Evolutionary conservation across 2,888 invertebrate species (phyloP).

Genomic region (Ischnus inquisitorius): DNA sequence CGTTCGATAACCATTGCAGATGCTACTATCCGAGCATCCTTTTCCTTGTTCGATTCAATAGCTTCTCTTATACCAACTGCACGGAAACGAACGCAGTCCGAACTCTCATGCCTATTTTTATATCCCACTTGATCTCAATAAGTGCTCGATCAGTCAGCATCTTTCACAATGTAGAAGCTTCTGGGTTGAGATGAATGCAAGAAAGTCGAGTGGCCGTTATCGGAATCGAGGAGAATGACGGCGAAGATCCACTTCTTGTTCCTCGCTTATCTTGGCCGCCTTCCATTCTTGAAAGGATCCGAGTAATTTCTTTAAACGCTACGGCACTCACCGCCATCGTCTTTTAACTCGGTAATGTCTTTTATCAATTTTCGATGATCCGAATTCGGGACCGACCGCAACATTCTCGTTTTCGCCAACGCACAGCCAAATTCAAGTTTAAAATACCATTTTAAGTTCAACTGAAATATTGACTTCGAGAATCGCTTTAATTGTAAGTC

Average conservation of each 20-base stretch:
- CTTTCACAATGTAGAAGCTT: slow-evolving; percentile 42
- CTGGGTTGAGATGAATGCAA: slow-evolving; percentile 28
- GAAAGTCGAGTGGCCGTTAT: slow-evolving; percentile 33
- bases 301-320: slow-evolving; percentile 74
- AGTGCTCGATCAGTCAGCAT: slow-evolving; percentile 49
- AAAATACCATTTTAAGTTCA: background rate
- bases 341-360: slow-evolving; percentile 57
- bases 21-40: slow-evolving; percentile 52
- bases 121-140: slow-evolving; percentile 60
- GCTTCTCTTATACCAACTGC: slow-evolving; percentile 13
- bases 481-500: background rate
- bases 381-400: background rate
- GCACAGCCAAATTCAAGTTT: background rate
- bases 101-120: slow-evolving; percentile 33
- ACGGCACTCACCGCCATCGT: background rate
- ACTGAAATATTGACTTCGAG: background rate
- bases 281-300: slow-evolving; percentile 26
- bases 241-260: slow-evolving; percentile 17
- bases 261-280: background rate
- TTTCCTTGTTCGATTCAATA: slow-evolving; percentile 42
- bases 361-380: slow-evolving; percentile 72
- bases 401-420: background rate
- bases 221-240: slow-evolving; percentile 41
- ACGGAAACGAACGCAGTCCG: background rate
- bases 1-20: slow-evolving; percentile 52